Base-by-base conservation (phyloP, 2,113 vertebrate genomes). In the Caranx melampygus region DNA sequence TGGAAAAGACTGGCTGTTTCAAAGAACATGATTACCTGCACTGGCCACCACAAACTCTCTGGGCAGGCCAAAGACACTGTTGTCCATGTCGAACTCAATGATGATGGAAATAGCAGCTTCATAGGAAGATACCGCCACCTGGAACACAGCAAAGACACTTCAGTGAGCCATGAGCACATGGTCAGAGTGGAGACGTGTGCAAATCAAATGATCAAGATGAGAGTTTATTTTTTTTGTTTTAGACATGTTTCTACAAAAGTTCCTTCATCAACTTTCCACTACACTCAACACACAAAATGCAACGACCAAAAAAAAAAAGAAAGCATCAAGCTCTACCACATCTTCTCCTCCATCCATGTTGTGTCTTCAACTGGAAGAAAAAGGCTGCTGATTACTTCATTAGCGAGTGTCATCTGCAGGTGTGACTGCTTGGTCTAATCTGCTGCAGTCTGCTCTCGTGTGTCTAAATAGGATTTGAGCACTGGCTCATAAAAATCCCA, bases 1-100 rank as follows among this genome's bases (percentile, higher is more conserved):
- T 37, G 44, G 13, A 67, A 35, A 52, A 59, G 14, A 1, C 6
- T 0, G 13, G 26, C 26, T 26, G 26, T 26, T 58, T 35, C 20
- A 2, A 63, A 11, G 33, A 18, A 52, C 3, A n/a, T n/a, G 14
- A 87, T 90, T 95, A 98, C 98, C 98, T 96, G 97, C 96, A 87
- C 97, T 95, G 35, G 98, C 97, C 76, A 99, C 96, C 79, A 99
- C 97, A 79, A 99, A 95, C 91, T 97, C 96, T 88, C 97, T 95
- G 4, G 97, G 96, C 55, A 99, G 94, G 1, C 97, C 98, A 85
- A 99, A 97, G 87, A 99, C 95, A 75, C 92, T 95, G 90, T 98
- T 97, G 88, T 99, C 98, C 78, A 95, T 95, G 87, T 98, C 96
- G 88, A 99, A 98, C 51, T 96, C 94, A 47, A 99, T 97, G 58